A percentile compares a stretch with the other conserved stretches of the same genome.
These are phyloP conservation scores for Gephyroberyx darwinii DNA, from an alignment of 2,797 vertebrate genomes.

Conservation along the genomic window DNA sequence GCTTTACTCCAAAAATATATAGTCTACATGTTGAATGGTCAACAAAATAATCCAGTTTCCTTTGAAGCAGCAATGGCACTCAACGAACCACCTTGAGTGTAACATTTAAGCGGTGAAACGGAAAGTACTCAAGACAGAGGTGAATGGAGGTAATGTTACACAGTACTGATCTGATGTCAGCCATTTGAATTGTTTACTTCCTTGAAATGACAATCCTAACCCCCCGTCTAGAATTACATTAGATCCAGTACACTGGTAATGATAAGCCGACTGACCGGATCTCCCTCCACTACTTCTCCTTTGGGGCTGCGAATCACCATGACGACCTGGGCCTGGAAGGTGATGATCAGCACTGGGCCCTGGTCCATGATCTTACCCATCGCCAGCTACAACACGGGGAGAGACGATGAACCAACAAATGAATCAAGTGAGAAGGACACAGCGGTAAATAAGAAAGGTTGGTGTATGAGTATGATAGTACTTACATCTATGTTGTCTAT, in stretches of 20 bases:
- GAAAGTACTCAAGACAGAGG: slow-evolving; percentile 1
- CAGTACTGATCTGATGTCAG: slow-evolving; percentile 28
- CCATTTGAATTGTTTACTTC: slow-evolving; percentile 38
- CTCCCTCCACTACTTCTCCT: slow-evolving; percentile 91
- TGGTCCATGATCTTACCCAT: slow-evolving; percentile 99
- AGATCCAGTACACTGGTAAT: slow-evolving; percentile 21
- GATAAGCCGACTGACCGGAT: slow-evolving; percentile 84
- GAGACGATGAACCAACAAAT: not conserved
- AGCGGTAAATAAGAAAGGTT: not conserved
- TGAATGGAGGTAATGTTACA: not conserved
- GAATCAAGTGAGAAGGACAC: not conserved
- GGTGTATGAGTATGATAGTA: slow-evolving; percentile 20
- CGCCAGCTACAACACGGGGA: slow-evolving; percentile 80
- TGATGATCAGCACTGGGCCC: slow-evolving; percentile 92
- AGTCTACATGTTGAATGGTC: too few relatives aligned
- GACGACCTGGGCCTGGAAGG: slow-evolving; percentile 94
- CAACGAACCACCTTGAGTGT: too few relatives aligned
- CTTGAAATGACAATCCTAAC: not conserved
- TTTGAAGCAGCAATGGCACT: too few relatives aligned
- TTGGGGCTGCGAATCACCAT: slow-evolving; percentile 89
- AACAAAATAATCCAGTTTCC: too few relatives aligned
- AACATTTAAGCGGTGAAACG: not conserved
- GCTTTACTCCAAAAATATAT: too few relatives aligned
- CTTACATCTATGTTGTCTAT: slow-evolving; percentile 94
- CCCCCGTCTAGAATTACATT: slow-evolving; percentile 11